Conservation (phyloP, 1,140 invertebrate species). For the Nasonia vitripennis region DNA sequence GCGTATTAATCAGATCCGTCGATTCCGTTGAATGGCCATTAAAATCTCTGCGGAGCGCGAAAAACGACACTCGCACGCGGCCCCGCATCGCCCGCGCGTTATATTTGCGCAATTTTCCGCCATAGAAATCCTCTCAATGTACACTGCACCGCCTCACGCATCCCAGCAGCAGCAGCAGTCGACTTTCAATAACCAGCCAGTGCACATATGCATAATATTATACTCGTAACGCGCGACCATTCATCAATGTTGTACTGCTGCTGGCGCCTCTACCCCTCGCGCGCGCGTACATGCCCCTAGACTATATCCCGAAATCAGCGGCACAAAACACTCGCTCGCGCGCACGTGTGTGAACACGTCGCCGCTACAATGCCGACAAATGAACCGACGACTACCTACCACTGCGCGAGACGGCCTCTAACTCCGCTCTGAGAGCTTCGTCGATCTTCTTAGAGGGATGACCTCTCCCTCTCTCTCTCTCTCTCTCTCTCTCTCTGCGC, state of each 20-base stretch:
- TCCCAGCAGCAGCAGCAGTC: not conserved
- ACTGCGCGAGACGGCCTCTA: not conserved
- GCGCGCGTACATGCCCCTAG: too few species aligned
- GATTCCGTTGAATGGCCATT: slow-evolving; percentile 11
- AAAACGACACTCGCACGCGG: not conserved
- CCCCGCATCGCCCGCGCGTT: not conserved
- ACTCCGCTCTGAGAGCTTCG: not conserved
- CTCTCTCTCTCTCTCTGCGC: too few species aligned
- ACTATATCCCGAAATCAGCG: not conserved
- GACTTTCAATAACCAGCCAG: not conserved
- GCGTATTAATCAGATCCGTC: not conserved
- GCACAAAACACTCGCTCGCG: not conserved
- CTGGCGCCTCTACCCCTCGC: not conserved
- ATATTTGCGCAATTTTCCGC: not conserved
- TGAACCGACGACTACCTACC: not conserved
- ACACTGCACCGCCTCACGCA: too few species aligned
- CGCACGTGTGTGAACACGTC: slow-evolving; percentile 10
- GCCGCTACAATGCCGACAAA: slow-evolving; percentile 24
- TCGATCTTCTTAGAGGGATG: not conserved
- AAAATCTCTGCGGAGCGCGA: not conserved
- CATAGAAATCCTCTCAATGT: slow-evolving; percentile 19
- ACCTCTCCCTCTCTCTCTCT: not conserved
- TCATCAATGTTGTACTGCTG: not conserved
- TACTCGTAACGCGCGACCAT: not conserved
- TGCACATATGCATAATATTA: slow-evolving; percentile 14